phyloP scores from a whole-genome alignment of 2,888 invertebrate genomes.

The Muschampia plurimacula region DNA sequence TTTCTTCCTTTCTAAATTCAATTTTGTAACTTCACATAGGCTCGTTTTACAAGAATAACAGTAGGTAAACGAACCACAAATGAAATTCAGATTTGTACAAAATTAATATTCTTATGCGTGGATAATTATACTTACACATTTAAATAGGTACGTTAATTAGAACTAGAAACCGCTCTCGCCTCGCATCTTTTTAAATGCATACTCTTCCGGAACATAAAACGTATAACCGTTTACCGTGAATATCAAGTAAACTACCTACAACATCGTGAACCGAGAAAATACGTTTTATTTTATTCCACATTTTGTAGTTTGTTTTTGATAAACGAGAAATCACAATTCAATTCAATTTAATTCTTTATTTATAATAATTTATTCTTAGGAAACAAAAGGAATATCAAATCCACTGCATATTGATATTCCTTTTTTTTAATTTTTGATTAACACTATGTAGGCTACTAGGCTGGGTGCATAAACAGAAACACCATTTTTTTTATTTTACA shows the following conservation, averaged over 20 bases:
- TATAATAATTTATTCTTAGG: not conserved
- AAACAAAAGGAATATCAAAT: not conserved
- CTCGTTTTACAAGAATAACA: not conserved
- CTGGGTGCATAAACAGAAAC: no score
- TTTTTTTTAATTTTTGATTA: no score
- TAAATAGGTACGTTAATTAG: no score
- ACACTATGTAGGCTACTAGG: no score
- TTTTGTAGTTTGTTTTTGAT: not conserved
- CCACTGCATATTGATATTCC: not conserved
- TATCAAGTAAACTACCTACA: not conserved
- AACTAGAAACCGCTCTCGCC: no score
- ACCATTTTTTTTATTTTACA: no score
- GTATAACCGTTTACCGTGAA: not conserved
- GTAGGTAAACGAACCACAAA: not conserved
- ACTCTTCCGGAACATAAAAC: not conserved
- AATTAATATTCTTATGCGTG: not conserved
- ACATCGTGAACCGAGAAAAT: not conserved
- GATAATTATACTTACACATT: not conserved
- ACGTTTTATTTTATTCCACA: not conserved
- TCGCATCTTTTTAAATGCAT: not conserved
- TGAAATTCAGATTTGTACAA: constrained; percentile 1
- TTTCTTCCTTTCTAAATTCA: not conserved
- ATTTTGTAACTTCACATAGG: not conserved
- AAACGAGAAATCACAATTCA: not conserved
- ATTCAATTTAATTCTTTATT: not conserved